Evolutionary conservation across 1,140 invertebrate genomes (phyloP), one percentile per base, ranked within the genome.

Genomic region (Cydia fagiglandana): DNA sequence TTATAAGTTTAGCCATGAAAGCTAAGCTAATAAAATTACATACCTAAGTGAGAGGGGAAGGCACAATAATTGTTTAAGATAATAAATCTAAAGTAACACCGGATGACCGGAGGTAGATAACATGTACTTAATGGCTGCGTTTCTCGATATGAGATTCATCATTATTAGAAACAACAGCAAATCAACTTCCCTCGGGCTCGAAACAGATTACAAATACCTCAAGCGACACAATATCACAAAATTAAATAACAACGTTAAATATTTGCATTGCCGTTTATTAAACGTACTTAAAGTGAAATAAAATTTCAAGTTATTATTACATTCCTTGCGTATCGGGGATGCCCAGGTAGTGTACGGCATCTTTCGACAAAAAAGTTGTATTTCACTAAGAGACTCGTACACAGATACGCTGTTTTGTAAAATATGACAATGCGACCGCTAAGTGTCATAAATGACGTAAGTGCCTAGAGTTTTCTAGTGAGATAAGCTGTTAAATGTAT

Each of bases 291-390:
- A 70, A 70, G 66, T 38, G 34, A 70, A 70, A 45, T 70, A 70
- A 70, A 70, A 45, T 70, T 70, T 70, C 66, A 70, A 70, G 66
- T 70, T 70, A 70, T 70, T 70, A 70, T 70, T 70, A 70, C 66
- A 70, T 70, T 70, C 66, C 34, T 70, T 70, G 66, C 66, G 66
- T 70, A 70, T 70, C 66, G 66, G 66, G 66, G 30, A 70, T 70
- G 17, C 30, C 66, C 66, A 70, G 66, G 66, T 70, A 70, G 66
- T 70, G 66, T 70, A 34, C 13, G 66, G 34, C 20, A 20, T 24
- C 20, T 61, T 24, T 9, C 7, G 20, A 61, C 17, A 61, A 24
- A 61, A 61, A 61, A 24, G 56, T 61, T 24, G 56, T 24, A 61
- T 61, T 5, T 61, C 20, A n/a, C 17, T 24, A 10, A 24, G 10